Base-by-base conservation (phyloP, 2,888 invertebrate species). In the Cistogaster globosa region DNA sequence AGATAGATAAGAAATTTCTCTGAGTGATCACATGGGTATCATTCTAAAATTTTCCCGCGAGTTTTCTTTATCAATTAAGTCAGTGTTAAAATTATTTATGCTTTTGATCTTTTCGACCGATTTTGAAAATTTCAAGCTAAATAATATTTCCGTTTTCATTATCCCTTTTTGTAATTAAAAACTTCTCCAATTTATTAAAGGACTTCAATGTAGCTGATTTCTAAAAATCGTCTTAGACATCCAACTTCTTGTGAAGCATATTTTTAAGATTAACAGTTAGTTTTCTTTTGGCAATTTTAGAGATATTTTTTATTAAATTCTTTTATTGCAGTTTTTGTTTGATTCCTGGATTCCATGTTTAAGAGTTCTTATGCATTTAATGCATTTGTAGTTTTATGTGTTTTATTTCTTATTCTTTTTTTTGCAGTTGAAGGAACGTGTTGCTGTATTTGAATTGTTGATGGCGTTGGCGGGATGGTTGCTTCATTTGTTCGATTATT, bases 221-320 rank as follows among this genome's bases (percentile, higher is more conserved):
- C 16, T 5, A 0, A 16, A 48, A 45, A 48, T 67, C 67, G 48
- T 51, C 14, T n/a, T 38, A 9, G 12, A 32, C 8, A 7, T 18
- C 16, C 4, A 1, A 4, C 18, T 7, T 12, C 1, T 26, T 57
- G 0, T 58, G 2, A 12, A n/a, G n/a, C 16, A n/a, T 0, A 22
- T 63, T 71, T 79, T 62, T 7, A 20, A 16, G 32, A 20, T 32
- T 48, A 48, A 36, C 42, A 65, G 65, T 69, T 62, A n/a, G 36
- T 65, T 82, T 74, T 74, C 60, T 45, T 57, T 55, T 7, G 48
- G 42, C 55, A 76, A 48, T 68, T 18, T 36, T 63, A 72, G 62
- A 84, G 60, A 76, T 72, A 26, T 26, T 51, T 81, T 81, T 69
- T 57, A 51, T 58, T 74, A 32, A 63, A 67, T 74, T 72, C 68